Evolutionary conservation across 2,888 invertebrate species (phyloP).

Genomic region (Octonoba sinensis): DNA sequence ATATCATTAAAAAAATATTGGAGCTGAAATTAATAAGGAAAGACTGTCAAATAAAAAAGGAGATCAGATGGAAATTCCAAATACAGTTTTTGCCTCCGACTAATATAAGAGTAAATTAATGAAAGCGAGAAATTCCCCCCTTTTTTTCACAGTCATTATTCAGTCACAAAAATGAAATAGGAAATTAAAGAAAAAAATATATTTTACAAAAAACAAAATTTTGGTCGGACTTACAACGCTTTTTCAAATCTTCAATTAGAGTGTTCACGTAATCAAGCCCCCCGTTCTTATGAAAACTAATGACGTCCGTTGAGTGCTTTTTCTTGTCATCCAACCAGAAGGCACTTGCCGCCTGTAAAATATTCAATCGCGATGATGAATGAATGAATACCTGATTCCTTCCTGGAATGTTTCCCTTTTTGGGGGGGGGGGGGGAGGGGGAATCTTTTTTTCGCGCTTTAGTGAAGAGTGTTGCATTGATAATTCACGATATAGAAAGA

Average conservation of each 20-base stretch:
- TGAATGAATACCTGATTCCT: slow-evolving; percentile 5
- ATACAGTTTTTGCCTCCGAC: slow-evolving; percentile 8
- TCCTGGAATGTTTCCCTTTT: too few species aligned
- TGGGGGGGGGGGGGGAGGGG: too few species aligned
- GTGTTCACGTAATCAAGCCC: slow-evolving; percentile 10
- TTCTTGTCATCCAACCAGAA: slow-evolving; percentile 17
- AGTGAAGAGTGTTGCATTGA: neutral
- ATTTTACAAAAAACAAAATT: neutral
- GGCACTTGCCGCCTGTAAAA: slow-evolving; percentile 24
- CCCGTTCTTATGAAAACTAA: slow-evolving; percentile 20
- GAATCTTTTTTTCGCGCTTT: neutral
- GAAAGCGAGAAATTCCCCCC: slow-evolving; percentile 24
- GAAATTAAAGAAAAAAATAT: slow-evolving; percentile 1
- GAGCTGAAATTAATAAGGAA: slow-evolving; percentile 50
- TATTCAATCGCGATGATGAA: slow-evolving; percentile 10
- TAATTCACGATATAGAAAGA: slow-evolving; percentile 5
- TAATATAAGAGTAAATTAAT: slow-evolving; percentile 58
- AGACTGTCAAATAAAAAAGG: slow-evolving; percentile 30
- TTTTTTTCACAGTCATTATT: neutral
- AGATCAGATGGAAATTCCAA: neutral
- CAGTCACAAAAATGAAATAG: too few species aligned
- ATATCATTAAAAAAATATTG: slow-evolving; percentile 35
- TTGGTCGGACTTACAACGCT: neutral
- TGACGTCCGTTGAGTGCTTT: slow-evolving; percentile 23
- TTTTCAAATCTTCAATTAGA: slow-evolving; percentile 22